Percentiles rank a stretch among this genome's conserved stretches.
Evolutionary conservation across 2,113 vertebrate genomes (phyloP).

Genomic region (Mesembrinibis cayennensis): DNA sequence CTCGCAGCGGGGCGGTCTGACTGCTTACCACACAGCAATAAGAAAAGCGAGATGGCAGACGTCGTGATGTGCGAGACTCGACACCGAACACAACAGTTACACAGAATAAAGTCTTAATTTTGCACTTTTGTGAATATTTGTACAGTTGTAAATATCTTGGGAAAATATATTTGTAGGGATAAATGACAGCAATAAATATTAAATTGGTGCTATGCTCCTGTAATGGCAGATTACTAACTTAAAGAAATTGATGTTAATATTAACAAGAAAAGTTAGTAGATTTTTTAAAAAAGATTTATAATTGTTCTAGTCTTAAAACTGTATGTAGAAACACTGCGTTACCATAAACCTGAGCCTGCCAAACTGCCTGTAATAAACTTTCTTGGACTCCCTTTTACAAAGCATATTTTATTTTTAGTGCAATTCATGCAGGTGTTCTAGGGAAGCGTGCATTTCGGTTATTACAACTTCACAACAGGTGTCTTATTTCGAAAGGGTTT

Average conservation of each 20-base stretch:
- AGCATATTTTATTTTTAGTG: not conserved
- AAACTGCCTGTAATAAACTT: conserved; percentile 1
- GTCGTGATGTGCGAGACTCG: not conserved
- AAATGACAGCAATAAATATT: conserved; percentile 77
- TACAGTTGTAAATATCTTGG: conserved; percentile 80
- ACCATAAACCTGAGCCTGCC: conserved; percentile 36
- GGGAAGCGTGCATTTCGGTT: not conserved
- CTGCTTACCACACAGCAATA: conserved; percentile 24
- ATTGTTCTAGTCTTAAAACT: conserved; percentile 62
- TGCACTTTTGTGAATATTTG: conserved; percentile 86
- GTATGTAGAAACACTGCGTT: conserved; percentile 47
- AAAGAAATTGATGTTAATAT: conserved; percentile 71
- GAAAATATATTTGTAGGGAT: conserved; percentile 81
- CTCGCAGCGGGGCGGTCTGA: not conserved
- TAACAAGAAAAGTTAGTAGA: conserved; percentile 58
- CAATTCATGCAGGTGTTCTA: conserved; percentile 20
- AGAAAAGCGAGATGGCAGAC: not conserved
- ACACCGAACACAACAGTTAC: not conserved
- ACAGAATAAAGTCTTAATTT: conserved; percentile 75
- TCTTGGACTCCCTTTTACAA: not conserved
- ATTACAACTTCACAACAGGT: not conserved
- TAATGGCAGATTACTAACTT: conserved; percentile 71
- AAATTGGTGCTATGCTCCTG: conserved; percentile 73
- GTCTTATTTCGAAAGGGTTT: not conserved
- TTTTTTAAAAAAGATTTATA: conserved; percentile 51